These are phyloP conservation scores for Cydia fagiglandana DNA, from an alignment of 1,140 invertebrate genomes.

Conservation along the genomic window DNA sequence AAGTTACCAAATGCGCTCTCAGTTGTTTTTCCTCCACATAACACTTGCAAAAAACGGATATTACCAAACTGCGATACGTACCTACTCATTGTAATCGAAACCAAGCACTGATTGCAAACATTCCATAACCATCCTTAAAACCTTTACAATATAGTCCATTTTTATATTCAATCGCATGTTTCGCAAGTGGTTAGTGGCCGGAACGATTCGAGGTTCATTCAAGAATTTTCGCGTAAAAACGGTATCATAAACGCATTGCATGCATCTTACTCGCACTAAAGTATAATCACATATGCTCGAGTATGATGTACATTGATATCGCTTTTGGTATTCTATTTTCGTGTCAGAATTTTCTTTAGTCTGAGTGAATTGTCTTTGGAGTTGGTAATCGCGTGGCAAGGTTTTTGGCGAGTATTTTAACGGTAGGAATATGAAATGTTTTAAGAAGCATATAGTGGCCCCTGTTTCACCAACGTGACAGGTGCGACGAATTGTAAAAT, in stretches of 20 bases:
- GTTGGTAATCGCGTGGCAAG: not conserved
- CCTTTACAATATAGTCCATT: not conserved
- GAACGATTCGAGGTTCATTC: constrained; percentile 10
- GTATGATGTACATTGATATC: not conserved
- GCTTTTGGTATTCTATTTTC: not conserved
- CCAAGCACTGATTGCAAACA: not conserved
- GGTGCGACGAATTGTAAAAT: no score
- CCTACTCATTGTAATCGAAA: constrained; percentile 19
- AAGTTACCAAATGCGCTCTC: constrained; percentile 19
- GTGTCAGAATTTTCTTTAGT: not conserved
- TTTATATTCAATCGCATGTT: not conserved
- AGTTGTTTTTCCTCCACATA: constrained; percentile 23
- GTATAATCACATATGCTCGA: not conserved
- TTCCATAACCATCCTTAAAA: not conserved
- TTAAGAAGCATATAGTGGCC: not conserved
- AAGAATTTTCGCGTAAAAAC: not conserved
- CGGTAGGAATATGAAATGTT: not conserved
- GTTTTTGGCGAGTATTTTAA: not conserved
- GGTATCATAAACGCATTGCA: not conserved
- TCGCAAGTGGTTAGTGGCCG: constrained; percentile 15
- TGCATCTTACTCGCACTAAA: not conserved
- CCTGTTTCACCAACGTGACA: no score
- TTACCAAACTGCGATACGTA: constrained; percentile 23
- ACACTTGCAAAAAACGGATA: constrained; percentile 27
- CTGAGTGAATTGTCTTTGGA: not conserved